phyloP scores from a whole-genome alignment of 2,888 invertebrate species.

The Deroplatys truncata region DNA sequence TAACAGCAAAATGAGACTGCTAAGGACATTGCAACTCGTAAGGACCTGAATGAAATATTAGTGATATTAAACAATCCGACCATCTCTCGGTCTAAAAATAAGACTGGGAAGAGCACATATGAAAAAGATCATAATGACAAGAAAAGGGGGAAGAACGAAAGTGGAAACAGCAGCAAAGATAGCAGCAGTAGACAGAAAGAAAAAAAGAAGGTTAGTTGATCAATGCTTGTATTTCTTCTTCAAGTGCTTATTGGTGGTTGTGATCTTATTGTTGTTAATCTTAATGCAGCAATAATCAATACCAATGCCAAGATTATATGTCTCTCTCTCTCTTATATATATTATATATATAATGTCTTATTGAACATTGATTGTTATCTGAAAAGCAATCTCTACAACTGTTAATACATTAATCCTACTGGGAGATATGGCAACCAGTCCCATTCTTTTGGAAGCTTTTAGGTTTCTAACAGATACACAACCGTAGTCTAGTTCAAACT shows the following conservation, averaged over 20 bases:
- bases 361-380: too few species aligned
- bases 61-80: slow-evolving; percentile 35
- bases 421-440: too few species aligned
- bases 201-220: slow-evolving; percentile 42
- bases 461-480: too few species aligned
- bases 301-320: too few species aligned
- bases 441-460: too few species aligned
- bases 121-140: slow-evolving; percentile 35
- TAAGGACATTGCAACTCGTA: slow-evolving; percentile 81
- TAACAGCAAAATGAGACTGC: slow-evolving; percentile 78
- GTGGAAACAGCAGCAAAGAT: slow-evolving; percentile 44
- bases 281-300: too few species aligned
- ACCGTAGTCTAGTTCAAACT: too few species aligned
- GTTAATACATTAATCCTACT: too few species aligned
- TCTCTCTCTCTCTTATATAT: too few species aligned
- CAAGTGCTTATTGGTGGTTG: not conserved
- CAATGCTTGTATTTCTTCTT: not conserved
- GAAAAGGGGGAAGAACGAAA: slow-evolving; percentile 48
- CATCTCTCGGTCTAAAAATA: slow-evolving; percentile 5
- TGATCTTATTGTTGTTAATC: too few species aligned
- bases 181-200: slow-evolving; percentile 46
- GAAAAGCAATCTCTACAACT: too few species aligned
- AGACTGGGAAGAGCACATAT: slow-evolving; percentile 36
- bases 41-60: slow-evolving; percentile 79
- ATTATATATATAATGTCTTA: too few species aligned